Evolutionary conservation across 2,888 invertebrate species (phyloP).

Genomic region (Agrotis clavis): DNA sequence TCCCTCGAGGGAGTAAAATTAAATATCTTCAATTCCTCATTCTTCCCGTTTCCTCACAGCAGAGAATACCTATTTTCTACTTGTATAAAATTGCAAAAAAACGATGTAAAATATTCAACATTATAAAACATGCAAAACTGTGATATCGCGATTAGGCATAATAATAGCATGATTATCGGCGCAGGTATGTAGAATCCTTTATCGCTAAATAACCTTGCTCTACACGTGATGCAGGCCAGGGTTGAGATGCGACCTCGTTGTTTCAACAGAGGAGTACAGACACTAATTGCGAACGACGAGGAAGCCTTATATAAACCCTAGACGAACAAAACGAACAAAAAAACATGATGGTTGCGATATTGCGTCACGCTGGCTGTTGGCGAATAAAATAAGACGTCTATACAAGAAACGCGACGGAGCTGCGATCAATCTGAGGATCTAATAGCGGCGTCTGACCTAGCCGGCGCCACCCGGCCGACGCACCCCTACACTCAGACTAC

Average conservation of each 20-base stretch:
- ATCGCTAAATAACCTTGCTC: conserved; percentile 61
- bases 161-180: conserved; percentile 44
- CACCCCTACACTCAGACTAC: conserved; percentile 74
- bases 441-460: conserved; percentile 86
- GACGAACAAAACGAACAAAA: conserved; percentile 71
- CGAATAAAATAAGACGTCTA: conserved; percentile 72
- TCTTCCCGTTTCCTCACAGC: not conserved
- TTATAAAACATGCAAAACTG: conserved; percentile 32
- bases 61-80: conserved; percentile 1
- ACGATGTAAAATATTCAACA: conserved; percentile 28
- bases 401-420: conserved; percentile 80
- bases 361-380: conserved; percentile 67
- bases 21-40: conserved; percentile 18
- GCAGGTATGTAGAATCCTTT: conserved; percentile 61
- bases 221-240: conserved; percentile 66
- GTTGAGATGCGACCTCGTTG: conserved; percentile 60
- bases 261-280: conserved; percentile 54
- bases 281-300: conserved; percentile 73
- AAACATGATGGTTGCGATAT: conserved; percentile 62
- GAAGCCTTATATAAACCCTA: conserved; percentile 80
- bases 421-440: conserved; percentile 87
- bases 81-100: not conserved
- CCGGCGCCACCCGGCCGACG: conserved; percentile 84
- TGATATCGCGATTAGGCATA: conserved; percentile 42
- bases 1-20: conserved; percentile 2